Conservation (phyloP, 2,113 vertebrate genomes). For the Onychorhynchus coronatus region DNA sequence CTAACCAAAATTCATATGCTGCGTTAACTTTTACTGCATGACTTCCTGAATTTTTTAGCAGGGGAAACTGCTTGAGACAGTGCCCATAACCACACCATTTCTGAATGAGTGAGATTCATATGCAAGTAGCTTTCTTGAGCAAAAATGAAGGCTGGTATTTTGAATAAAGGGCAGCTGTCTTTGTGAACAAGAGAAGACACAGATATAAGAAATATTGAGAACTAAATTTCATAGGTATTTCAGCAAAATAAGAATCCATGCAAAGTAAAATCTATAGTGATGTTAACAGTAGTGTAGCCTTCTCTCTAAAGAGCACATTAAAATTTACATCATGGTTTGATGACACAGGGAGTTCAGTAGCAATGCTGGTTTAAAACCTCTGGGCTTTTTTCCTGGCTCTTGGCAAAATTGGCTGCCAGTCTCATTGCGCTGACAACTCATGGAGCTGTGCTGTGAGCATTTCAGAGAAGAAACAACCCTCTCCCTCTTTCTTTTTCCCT, state of each 20-base stretch:
- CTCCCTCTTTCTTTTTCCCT: not conserved
- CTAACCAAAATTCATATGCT: constrained; percentile 48
- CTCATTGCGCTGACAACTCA: constrained; percentile 27
- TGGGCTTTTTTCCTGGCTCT: not conserved
- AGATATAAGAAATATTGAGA: not conserved
- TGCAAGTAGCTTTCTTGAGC: not conserved
- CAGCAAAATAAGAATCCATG: not conserved
- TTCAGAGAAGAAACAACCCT: not conserved
- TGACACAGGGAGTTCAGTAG: not conserved
- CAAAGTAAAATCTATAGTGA: not conserved
- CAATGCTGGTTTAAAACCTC: not conserved
- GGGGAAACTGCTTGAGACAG: constrained; percentile 33
- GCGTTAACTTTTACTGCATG: constrained; percentile 40
- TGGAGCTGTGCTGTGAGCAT: not conserved
- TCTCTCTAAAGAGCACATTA: not conserved
- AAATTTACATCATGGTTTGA: not conserved
- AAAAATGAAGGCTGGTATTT: constrained; percentile 8
- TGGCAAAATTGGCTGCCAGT: constrained; percentile 6
- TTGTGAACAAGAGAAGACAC: not conserved
- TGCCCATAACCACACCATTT: constrained; percentile 38
- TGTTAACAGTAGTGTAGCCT: not conserved
- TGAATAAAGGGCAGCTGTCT: not conserved
- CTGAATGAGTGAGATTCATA: constrained; percentile 31
- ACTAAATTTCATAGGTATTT: not conserved
- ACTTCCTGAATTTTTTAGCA: constrained; percentile 57